Conservation (phyloP, 2,113 vertebrate genomes). For the Ascaphus truei region DNA sequence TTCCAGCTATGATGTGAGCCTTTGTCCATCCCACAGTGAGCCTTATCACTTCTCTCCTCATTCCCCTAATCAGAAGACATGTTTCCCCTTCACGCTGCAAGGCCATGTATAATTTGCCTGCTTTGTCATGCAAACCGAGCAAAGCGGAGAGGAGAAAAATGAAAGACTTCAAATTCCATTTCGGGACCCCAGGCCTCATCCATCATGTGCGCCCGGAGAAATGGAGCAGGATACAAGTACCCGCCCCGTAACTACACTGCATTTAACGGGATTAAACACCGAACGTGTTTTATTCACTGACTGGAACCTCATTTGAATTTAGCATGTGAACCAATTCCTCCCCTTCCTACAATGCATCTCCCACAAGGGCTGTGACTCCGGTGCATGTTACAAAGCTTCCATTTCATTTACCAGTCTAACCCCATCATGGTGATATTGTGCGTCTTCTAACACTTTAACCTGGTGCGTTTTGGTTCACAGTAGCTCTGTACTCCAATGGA, state of each 20-base stretch:
- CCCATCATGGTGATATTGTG: no score
- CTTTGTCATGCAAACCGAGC: not conserved
- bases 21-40: not conserved
- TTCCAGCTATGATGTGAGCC: not conserved
- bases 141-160: not conserved
- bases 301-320: constrained; percentile 1
- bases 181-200: not conserved
- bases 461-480: no score
- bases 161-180: not conserved
- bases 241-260: not conserved
- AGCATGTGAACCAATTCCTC: not conserved
- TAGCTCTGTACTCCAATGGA: no score
- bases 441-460: no score
- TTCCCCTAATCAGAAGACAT: not conserved
- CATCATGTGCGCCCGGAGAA: not conserved
- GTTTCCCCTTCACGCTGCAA: not conserved
- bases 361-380: not conserved
- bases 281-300: not conserved
- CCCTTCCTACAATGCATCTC: not conserved
- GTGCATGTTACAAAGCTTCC: no score
- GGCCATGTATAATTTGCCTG: not conserved
- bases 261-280: constrained; percentile 5
- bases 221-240: not conserved
- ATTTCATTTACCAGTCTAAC: no score
- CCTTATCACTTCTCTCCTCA: not conserved